These are phyloP conservation scores for Momotus momota DNA, from an alignment of 2,797 vertebrate species.

Conservation along the genomic window DNA sequence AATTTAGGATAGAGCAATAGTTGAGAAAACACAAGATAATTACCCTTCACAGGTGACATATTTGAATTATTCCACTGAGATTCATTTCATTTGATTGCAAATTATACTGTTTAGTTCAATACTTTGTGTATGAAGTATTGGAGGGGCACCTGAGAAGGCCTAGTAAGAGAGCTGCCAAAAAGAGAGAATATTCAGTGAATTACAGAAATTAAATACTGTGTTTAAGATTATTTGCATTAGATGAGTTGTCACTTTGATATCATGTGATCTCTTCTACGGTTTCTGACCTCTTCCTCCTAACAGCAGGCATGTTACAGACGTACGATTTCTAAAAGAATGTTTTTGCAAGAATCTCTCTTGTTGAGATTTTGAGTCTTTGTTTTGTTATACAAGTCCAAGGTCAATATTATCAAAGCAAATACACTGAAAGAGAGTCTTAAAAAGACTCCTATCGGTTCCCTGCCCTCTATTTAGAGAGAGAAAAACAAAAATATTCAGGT, in stretches of 20 bases:
- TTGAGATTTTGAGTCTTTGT: background rate
- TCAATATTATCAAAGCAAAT: background rate
- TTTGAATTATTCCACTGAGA: constrained; percentile 77
- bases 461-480: background rate
- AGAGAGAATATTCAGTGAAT: constrained; percentile 18
- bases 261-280: constrained; percentile 16
- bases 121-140: constrained; percentile 64
- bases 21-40: constrained; percentile 71
- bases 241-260: constrained; percentile 36
- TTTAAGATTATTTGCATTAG: constrained; percentile 58
- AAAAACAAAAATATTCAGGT: background rate
- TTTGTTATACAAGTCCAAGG: background rate
- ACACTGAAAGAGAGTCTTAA: background rate
- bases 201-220: constrained; percentile 45
- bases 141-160: constrained; percentile 38
- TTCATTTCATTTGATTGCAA: constrained; percentile 73
- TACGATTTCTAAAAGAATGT: background rate
- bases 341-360: background rate
- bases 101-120: constrained; percentile 76
- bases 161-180: constrained; percentile 37
- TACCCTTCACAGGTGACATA: constrained; percentile 74
- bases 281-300: constrained; percentile 51
- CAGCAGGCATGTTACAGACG: background rate
- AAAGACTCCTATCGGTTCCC: background rate
- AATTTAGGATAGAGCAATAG: background rate